Conservation (phyloP, 2,113 vertebrate genomes). For the Datnioides undecimradiatus region DNA sequence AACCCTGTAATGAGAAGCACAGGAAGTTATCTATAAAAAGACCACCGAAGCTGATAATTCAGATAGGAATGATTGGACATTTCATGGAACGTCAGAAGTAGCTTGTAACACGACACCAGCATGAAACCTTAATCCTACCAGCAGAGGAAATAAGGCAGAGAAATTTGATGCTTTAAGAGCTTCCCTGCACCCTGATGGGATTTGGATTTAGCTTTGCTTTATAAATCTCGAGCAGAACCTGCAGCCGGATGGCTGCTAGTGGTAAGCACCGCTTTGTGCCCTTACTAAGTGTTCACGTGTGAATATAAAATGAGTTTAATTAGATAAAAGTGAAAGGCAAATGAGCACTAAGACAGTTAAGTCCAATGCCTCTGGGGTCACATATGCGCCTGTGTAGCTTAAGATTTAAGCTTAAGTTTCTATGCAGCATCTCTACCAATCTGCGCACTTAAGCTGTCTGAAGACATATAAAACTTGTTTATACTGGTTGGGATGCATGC, state of each 20-base stretch:
- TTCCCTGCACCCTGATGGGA: slow-evolving; percentile 68
- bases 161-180: slow-evolving; percentile 78
- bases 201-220: slow-evolving; percentile 63
- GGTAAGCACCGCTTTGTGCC: slow-evolving; percentile 32
- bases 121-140: slow-evolving; percentile 72
- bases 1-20: slow-evolving; percentile 6
- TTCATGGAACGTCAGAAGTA: slow-evolving; percentile 54
- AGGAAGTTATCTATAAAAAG: slow-evolving; percentile 9
- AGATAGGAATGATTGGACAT: slow-evolving; percentile 59
- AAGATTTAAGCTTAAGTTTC: neutral
- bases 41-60: slow-evolving; percentile 31
- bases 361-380: neutral
- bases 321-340: slow-evolving; percentile 27
- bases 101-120: slow-evolving; percentile 76
- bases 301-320: slow-evolving; percentile 48
- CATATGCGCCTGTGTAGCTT: neutral
- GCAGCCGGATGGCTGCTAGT: slow-evolving; percentile 35
- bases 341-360: neutral
- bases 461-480: neutral
- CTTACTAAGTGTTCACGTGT: slow-evolving; percentile 19
- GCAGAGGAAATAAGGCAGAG: slow-evolving; percentile 71
- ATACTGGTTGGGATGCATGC: neutral
- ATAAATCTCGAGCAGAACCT: slow-evolving; percentile 62
- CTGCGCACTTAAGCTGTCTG: neutral
- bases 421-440: neutral